phyloP scores from a whole-genome alignment of 2,797 vertebrate species.

The Poeciliopsis presidionis region DNA sequence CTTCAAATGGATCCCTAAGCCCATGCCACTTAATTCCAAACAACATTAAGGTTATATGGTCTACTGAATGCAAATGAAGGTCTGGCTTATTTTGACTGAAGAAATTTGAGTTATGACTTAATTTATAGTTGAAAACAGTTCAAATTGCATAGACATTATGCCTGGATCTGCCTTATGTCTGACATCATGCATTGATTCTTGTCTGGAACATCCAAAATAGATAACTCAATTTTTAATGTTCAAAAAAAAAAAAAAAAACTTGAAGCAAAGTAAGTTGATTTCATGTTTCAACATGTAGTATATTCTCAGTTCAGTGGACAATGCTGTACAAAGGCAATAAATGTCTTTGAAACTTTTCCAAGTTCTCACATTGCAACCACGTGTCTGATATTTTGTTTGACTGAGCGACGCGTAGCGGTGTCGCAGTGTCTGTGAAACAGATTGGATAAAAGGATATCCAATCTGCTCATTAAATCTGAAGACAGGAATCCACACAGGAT shows the following conservation, averaged over 20 bases:
- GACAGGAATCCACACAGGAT: not conserved
- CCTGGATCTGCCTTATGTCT: not conserved
- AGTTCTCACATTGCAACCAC: not conserved
- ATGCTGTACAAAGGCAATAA: not conserved
- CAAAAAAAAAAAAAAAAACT: not conserved
- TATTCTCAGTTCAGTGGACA: not conserved
- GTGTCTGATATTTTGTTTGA: not conserved
- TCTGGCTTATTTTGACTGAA: not conserved
- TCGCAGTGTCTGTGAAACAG: not conserved
- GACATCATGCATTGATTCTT: not conserved
- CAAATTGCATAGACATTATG: not conserved
- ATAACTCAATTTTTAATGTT: not conserved
- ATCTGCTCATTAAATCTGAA: not conserved
- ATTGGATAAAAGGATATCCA: not conserved
- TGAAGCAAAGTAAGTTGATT: not conserved
- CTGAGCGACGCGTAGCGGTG: not conserved
- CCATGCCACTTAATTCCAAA: conserved; percentile 13
- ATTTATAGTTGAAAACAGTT: not conserved
- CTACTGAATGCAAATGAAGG: not conserved
- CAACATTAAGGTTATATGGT: conserved; percentile 3
- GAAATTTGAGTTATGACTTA: not conserved
- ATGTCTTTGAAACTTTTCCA: not conserved
- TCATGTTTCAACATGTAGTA: not conserved
- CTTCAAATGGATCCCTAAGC: conserved; percentile 16
- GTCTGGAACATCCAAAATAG: not conserved